Evolutionary conservation across 2,888 invertebrate genomes (phyloP), one percentile per base, ranked within the genome.

Genomic region (Malachius bipustulatus): DNA sequence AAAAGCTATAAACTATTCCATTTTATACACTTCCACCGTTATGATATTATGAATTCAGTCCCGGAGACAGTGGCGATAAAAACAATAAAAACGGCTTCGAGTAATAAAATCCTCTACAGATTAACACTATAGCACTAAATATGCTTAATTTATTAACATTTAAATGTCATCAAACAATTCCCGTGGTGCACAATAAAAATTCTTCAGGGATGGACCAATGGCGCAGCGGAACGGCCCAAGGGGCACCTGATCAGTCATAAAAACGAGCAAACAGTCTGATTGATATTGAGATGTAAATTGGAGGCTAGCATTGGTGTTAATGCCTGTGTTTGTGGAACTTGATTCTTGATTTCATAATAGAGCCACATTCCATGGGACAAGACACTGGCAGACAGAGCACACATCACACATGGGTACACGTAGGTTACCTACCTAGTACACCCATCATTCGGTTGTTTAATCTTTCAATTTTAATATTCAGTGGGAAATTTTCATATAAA

Each of bases 271-370:
- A 57, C 54, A 55, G 54, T 50, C 52, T 51, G 41, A 45, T 51
- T 49, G 50, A 55, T 60, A 61, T 60, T 60, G 59, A 61, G 61
- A 59, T 61, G 60, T 60, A 60, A 61, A 61, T 60, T 57, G 58
- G 57, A 51, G 54, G 51, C 50, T 47, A 52, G n/a, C 6, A 19
- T 50, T 50, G 51, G 62, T 62, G 60, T 59, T 60, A 60, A 60
- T 60, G 60, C 56, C 54, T 56, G 51, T 60, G 60, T 60, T 60
- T 61, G 59, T 56, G 57, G 59, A 60, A 61, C 60, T 61, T 59
- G 62, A 62, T 60, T 60, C 60, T 61, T 59, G 62, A 62, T 60
- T 60, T 56, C 54, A 54, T 62, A 62, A 62, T 62, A 60, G 62
- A 60, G 58, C 62, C 55, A 55, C 62, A 62, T 62, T 62, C 62